These are phyloP conservation scores for Gymnosoma rotundatum DNA, from an alignment of 2,888 invertebrate genomes.

Conservation along the genomic window DNA sequence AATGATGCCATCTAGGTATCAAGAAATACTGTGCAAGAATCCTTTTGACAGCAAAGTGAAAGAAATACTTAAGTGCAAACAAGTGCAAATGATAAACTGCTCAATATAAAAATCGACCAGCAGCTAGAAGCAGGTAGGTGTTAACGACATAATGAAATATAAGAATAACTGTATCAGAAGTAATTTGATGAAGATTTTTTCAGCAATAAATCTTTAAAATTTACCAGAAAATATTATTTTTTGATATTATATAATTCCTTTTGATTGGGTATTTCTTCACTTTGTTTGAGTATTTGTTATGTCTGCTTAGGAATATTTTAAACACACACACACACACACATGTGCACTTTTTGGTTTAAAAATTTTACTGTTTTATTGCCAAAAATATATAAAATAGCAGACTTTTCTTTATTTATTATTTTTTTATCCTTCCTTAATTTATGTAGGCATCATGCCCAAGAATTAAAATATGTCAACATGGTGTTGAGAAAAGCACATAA, in stretches of 20 bases:
- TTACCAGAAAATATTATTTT: too few relatives aligned
- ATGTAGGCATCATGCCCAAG: constrained; percentile 50
- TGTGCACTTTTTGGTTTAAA: not conserved
- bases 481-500: constrained; percentile 48
- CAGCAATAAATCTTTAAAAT: too few relatives aligned
- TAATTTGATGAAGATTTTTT: too few relatives aligned
- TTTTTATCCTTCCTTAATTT: constrained; percentile 24
- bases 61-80: too few relatives aligned
- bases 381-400: constrained; percentile 3
- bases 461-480: constrained; percentile 64
- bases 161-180: too few relatives aligned
- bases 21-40: too few relatives aligned
- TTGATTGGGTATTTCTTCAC: not conserved
- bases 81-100: too few relatives aligned
- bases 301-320: not conserved
- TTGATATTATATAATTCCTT: not conserved
- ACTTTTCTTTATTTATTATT: constrained; percentile 5
- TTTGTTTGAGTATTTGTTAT: constrained; percentile 12
- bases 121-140: too few relatives aligned
- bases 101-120: too few relatives aligned
- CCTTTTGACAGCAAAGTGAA: too few relatives aligned
- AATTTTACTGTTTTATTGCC: constrained; percentile 62
- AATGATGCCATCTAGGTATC: too few relatives aligned
- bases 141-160: too few relatives aligned
- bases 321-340: not conserved